Evolutionary conservation across 2,888 invertebrate species (phyloP).

Genomic region (Nasonovia ribisnigri): DNA sequence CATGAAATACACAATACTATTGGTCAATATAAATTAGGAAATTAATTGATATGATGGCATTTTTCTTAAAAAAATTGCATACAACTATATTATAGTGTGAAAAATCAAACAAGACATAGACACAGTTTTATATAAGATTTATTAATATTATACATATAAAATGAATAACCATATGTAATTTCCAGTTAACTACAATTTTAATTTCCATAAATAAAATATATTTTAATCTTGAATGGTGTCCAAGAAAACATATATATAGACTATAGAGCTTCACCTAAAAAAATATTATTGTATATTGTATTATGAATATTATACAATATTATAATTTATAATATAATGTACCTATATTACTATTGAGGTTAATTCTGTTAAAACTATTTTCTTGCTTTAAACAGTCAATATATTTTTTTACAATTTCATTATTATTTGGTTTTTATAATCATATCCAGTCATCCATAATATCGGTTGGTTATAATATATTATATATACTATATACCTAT

Average conservation of each 20-base stretch:
- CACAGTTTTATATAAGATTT: no score
- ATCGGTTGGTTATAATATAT: no score
- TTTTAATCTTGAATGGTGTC: neutral
- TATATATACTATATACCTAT: no score
- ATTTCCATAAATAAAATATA: neutral
- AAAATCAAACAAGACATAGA: no score
- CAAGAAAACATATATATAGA: neutral
- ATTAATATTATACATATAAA: neutral
- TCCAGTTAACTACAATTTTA: neutral
- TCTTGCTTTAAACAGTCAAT: no score
- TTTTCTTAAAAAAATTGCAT: neutral
- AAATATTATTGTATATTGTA: neutral
- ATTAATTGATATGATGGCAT: neutral
- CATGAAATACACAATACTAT: neutral
- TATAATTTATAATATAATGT: no score
- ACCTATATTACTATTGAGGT: no score
- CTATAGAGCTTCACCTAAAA: neutral
- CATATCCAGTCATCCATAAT: no score
- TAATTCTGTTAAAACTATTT: no score
- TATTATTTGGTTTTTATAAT: no score
- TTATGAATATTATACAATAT: no score
- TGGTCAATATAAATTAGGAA: neutral
- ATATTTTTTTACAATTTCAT: no score
- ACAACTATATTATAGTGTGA: neutral
- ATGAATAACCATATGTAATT: neutral